phyloP scores from a whole-genome alignment of 1,140 invertebrate genomes.

The Drosophila rufa region DNA sequence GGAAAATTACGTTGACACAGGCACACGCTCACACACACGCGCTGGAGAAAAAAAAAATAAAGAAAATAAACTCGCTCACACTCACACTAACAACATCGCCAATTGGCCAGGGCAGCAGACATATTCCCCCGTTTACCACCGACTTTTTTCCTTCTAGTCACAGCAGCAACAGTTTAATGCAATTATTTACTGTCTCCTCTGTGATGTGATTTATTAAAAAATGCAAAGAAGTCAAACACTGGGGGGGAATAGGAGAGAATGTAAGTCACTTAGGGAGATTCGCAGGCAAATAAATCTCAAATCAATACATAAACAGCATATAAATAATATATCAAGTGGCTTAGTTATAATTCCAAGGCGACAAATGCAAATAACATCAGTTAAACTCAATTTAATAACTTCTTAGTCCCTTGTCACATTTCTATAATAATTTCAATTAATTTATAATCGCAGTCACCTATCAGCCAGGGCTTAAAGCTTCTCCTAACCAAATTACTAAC shows the following conservation, averaged over 20 bases:
- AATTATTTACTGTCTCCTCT: conserved; percentile 40
- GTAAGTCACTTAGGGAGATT: neutral
- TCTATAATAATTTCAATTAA: neutral
- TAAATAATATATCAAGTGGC: neutral
- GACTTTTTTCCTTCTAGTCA: neutral
- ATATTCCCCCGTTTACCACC: conserved; percentile 2
- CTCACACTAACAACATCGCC: conserved; percentile 1
- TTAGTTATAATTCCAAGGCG: neutral
- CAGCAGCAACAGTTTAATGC: conserved; percentile 53
- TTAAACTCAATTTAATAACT: too few species aligned
- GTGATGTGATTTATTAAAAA: conserved; percentile 6
- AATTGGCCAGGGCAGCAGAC: conserved; percentile 35
- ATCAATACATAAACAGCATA: neutral
- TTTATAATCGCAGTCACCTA: neutral
- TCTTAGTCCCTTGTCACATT: neutral
- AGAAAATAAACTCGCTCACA: conserved; percentile 22
- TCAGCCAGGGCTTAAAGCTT: neutral
- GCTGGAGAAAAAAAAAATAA: conserved; percentile 12
- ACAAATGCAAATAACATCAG: neutral
- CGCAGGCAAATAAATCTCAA: neutral
- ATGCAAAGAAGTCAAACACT: neutral
- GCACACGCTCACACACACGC: conserved; percentile 47
- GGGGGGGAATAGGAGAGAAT: neutral
- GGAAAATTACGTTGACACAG: conserved; percentile 78
- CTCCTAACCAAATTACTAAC: neutral